phyloP scores from a whole-genome alignment of 2,888 invertebrate species.

The Drosophila fulvimacula region DNA sequence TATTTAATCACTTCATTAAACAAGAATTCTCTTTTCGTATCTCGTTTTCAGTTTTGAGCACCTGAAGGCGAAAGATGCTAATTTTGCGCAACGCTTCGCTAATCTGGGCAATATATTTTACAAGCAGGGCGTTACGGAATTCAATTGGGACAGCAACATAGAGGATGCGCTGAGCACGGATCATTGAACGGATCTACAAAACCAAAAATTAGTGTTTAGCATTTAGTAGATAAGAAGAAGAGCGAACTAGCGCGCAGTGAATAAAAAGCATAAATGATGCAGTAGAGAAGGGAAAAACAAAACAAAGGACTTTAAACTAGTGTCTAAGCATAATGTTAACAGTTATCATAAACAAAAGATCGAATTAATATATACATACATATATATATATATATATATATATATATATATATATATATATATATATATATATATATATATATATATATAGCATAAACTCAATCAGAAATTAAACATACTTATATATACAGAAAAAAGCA shows the following conservation, averaged over 20 bases:
- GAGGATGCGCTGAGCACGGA: conserved; percentile 87
- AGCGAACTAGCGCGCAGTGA: conserved; percentile 33
- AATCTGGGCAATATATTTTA: conserved; percentile 93
- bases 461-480: conserved; percentile 35
- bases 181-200: conserved; percentile 74
- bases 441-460: conserved; percentile 17
- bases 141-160: conserved; percentile 94
- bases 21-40: neutral
- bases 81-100: conserved; percentile 93
- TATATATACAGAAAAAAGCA: conserved; percentile 21
- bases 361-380: conserved; percentile 26
- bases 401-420: conserved; percentile 13
- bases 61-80: conserved; percentile 91
- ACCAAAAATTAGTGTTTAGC: conserved; percentile 71
- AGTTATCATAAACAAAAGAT: conserved; percentile 25
- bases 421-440: conserved; percentile 14
- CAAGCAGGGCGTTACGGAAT: conserved; percentile 91
- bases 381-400: conserved; percentile 11
- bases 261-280: conserved; percentile 27
- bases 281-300: conserved; percentile 49
- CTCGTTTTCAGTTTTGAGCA: conserved; percentile 89
- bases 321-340: conserved; percentile 67
- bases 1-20: neutral
- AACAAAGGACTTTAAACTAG: conserved; percentile 77
- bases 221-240: conserved; percentile 46